A percentile compares a stretch with the other conserved stretches of the same genome.
phyloP scores from a whole-genome alignment of 2,888 invertebrate species.

The Melieria omissa region DNA sequence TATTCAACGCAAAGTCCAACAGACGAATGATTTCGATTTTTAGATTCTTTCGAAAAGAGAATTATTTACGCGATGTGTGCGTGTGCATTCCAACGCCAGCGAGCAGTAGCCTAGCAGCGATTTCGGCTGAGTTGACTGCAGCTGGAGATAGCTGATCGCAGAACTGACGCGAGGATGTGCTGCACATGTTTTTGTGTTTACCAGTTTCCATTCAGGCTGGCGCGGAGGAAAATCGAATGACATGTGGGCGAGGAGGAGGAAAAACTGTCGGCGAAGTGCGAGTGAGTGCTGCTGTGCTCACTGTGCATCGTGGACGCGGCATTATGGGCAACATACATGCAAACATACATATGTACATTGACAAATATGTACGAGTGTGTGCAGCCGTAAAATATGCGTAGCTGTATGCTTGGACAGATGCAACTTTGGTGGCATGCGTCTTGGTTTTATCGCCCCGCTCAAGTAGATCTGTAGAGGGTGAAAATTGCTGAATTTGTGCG shows the following conservation, averaged over 20 bases:
- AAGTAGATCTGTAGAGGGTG: no score
- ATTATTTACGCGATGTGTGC: neutral
- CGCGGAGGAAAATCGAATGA: no score
- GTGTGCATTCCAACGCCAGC: no score
- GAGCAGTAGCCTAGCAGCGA: no score
- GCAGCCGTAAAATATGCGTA: neutral
- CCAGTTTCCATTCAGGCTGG: no score
- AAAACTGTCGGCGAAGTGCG: no score
- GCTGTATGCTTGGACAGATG: neutral
- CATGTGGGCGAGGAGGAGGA: no score
- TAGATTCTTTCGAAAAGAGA: neutral
- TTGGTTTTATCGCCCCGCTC: neutral
- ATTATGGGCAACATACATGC: no score
- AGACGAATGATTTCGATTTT: slow-evolving; percentile 28
- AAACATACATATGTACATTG: no score
- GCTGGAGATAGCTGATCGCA: neutral
- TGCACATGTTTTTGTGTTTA: neutral
- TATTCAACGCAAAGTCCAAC: slow-evolving; percentile 24
- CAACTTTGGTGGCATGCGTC: neutral
- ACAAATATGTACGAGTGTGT: neutral
- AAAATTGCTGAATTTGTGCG: no score
- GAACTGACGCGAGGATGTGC: neutral
- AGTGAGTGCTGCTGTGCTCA: no score
- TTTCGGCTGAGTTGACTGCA: neutral
- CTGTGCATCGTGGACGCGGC: no score